phyloP scores from a whole-genome alignment of 92 coral and sea anemone genomes.

The Umimayanthus kanabou region DNA sequence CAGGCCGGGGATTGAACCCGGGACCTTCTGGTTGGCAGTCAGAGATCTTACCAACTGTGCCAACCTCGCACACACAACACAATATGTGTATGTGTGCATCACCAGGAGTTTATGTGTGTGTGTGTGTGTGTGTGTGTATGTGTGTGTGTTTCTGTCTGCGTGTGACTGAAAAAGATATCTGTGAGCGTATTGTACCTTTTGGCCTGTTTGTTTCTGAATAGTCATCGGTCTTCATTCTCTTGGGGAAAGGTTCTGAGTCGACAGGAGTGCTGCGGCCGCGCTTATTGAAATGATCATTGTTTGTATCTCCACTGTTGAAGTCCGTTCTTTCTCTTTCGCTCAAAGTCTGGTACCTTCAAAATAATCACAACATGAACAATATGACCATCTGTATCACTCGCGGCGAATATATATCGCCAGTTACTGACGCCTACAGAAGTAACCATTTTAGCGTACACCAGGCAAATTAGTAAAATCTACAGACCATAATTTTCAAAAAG shows the following conservation, averaged over 20 bases:
- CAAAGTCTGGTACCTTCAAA: slow-evolving; percentile 80
- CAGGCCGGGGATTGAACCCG: too few relatives aligned
- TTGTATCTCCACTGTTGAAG: slow-evolving; percentile 91
- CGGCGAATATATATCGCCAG: too few relatives aligned
- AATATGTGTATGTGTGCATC: too few relatives aligned
- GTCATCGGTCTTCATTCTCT: slow-evolving; percentile 67
- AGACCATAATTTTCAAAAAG: too few relatives aligned
- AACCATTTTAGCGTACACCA: not conserved
- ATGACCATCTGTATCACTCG: too few relatives aligned
- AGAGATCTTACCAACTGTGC: too few relatives aligned
- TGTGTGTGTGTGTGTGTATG: too few relatives aligned
- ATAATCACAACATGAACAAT: not conserved
- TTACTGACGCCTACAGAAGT: not conserved
- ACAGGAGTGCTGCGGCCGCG: slow-evolving; percentile 64
- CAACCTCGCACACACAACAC: too few relatives aligned
- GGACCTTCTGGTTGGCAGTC: too few relatives aligned
- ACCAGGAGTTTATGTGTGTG: too few relatives aligned
- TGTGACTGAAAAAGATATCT: not conserved
- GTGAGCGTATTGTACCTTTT: slow-evolving; percentile 42
- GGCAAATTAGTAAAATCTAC: too few relatives aligned
- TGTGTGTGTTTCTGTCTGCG: too few relatives aligned
- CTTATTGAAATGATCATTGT: slow-evolving; percentile 92
- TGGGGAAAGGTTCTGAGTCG: slow-evolving; percentile 72
- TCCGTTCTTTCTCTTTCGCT: slow-evolving; percentile 93
- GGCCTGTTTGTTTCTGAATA: slow-evolving; percentile 50